Base-by-base conservation (phyloP, 2,888 invertebrate species). In the Gari tellinella region DNA sequence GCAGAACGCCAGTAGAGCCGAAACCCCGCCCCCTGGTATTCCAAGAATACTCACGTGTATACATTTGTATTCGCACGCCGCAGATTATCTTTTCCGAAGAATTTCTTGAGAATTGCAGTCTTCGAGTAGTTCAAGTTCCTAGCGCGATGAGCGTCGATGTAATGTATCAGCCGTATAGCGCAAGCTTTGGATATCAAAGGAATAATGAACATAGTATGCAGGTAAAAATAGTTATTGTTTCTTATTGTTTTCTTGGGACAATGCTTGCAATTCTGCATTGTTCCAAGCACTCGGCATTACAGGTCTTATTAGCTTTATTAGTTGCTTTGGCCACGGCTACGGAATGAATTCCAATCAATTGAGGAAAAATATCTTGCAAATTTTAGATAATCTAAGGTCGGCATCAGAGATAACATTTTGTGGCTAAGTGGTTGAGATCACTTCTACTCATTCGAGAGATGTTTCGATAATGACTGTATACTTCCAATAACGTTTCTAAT, bases 141-240 rank as follows among this genome's bases (percentile, higher is more conserved):
- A 52, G 38, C 64, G 61, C 73, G 43, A 79, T 79, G 79, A 79
- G 85, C 67, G 85, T 85, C 76, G 87, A 87, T 63, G 80, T 87
- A 53, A 87, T 87, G 85, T 87, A 86, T 65, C 84, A 84, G 66
- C 83, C 87, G 46, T 87, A 87, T 72, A 79, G 81, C 23, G 61
- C 84, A 25, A 81, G 86, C 69, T 86, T 86, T 57, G 82, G 84
- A 74, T 87, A 87, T 75, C 86, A 84, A 73, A 77, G 80, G 69
- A 75, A 72, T 72, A 79, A 72, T 67, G 79, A 79, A 19, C 72
- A 74, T 65, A 64, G 75, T 53, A 57, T 79, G 49, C 79, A 79
- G 79, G 79, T 79, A 79, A 73, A 62, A 57, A 51, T 63, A 46
- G 61, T 62, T 66, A 31, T 31, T 31, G 31, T 31, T 31, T 15